Percentiles rank a stretch among this genome's conserved stretches.
Conservation (phyloP, 2,113 vertebrate species). For the Paracanthobrama guichenoti region DNA sequence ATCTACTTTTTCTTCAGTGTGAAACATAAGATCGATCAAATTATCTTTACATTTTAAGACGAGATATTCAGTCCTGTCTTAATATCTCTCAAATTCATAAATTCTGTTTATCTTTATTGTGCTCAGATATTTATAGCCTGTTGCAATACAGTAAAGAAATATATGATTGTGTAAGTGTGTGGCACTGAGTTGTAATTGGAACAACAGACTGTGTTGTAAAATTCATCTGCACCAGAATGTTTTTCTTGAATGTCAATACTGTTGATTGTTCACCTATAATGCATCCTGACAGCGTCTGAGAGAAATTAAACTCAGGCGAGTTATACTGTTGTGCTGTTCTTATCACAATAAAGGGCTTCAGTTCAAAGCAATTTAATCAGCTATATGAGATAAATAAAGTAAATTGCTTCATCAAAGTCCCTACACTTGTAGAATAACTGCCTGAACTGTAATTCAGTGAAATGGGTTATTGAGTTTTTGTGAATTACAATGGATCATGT, state of each 20-base stretch:
- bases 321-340: not conserved
- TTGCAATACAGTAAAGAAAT: not conserved
- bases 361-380: constrained; percentile 25
- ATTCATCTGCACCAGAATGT: not conserved
- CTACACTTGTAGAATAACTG: constrained; percentile 13
- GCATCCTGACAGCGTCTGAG: not conserved
- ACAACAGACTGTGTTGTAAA: not conserved
- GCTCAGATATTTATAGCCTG: not conserved
- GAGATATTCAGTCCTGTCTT: not conserved
- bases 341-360: not conserved
- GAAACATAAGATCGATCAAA: not conserved
- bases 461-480: constrained; percentile 24
- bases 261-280: not conserved
- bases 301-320: constrained; percentile 2
- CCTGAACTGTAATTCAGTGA: not conserved
- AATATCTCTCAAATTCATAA: not conserved
- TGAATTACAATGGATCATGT: not conserved
- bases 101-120: not conserved
- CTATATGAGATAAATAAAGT: constrained; percentile 8
- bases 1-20: not conserved
- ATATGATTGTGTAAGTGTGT: not conserved
- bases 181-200: not conserved
- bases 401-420: not conserved
- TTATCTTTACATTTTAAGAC: not conserved
- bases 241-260: constrained; percentile 8